phyloP scores from a whole-genome alignment of 1,140 invertebrate species.

The Sarcophaga bullata region DNA sequence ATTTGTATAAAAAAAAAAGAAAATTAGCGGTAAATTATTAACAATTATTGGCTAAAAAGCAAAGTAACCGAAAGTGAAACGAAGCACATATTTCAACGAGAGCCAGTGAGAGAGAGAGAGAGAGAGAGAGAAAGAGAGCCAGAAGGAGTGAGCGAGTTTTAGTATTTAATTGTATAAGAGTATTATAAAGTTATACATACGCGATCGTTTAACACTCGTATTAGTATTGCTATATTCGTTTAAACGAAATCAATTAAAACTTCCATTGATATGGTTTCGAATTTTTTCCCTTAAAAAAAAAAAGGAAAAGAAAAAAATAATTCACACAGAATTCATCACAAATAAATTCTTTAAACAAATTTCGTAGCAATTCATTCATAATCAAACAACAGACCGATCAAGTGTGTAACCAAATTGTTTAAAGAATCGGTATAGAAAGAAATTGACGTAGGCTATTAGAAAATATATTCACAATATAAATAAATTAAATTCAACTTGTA shows the following conservation, averaged over 20 bases:
- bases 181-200: not conserved
- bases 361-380: slow-evolving; percentile 19
- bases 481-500: slow-evolving; percentile 2
- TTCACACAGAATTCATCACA: slow-evolving; percentile 9
- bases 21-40: no score
- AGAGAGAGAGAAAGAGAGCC: no score
- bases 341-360: slow-evolving; percentile 37
- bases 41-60: no score
- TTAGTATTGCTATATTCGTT: not conserved
- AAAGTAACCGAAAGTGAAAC: no score
- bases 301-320: not conserved
- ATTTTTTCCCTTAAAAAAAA: slow-evolving; percentile 6
- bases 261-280: not conserved
- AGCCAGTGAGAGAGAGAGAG: no score
- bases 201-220: not conserved
- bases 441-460: not conserved
- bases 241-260: not conserved
- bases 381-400: not conserved
- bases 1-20: no score
- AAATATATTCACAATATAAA: not conserved
- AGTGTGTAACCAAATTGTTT: not conserved
- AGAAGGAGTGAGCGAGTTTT: no score
- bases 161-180: not conserved
- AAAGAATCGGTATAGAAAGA: not conserved
- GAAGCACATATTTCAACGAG: no score